phyloP scores from a whole-genome alignment of 2,797 vertebrate genomes.

The Cirrhinus molitorella region DNA sequence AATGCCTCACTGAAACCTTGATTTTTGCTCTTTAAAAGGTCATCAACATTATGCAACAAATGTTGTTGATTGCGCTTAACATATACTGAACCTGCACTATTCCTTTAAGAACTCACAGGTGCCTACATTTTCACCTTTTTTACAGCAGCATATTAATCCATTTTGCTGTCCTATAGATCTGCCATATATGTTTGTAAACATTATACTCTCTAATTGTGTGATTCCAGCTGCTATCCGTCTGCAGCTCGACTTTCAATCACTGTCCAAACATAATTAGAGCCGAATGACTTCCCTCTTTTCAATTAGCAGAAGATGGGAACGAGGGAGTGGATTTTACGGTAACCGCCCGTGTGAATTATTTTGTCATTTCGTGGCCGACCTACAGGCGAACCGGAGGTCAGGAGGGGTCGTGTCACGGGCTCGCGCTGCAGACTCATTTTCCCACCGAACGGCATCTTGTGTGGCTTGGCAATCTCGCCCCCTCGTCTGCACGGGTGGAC shows the following conservation, averaged over 20 bases:
- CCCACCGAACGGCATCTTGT: slow-evolving; percentile 69
- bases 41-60: background rate
- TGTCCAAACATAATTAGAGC: slow-evolving; percentile 49
- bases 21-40: background rate
- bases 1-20: background rate
- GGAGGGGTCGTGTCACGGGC: slow-evolving; percentile 45
- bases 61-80: background rate
- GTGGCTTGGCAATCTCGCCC: slow-evolving; percentile 62
- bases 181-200: background rate
- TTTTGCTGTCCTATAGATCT: background rate
- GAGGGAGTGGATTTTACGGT: slow-evolving; percentile 65
- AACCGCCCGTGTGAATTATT: slow-evolving; percentile 61
- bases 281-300: slow-evolving; percentile 50
- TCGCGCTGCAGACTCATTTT: slow-evolving; percentile 56
- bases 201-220: slow-evolving; percentile 20
- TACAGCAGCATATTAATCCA: background rate
- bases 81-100: too few species aligned
- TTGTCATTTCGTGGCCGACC: slow-evolving; percentile 65
- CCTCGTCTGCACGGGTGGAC: slow-evolving; percentile 45
- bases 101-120: too few species aligned
- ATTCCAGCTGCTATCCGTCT: slow-evolving; percentile 56
- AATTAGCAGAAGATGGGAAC: slow-evolving; percentile 68
- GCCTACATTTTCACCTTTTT: background rate
- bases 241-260: slow-evolving; percentile 40
- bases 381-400: slow-evolving; percentile 69